A percentile compares a stretch with the other conserved stretches of the same genome.
Evolutionary conservation across 2,797 vertebrate genomes (phyloP).

Genomic region (Leontocebus nigricollis): DNA sequence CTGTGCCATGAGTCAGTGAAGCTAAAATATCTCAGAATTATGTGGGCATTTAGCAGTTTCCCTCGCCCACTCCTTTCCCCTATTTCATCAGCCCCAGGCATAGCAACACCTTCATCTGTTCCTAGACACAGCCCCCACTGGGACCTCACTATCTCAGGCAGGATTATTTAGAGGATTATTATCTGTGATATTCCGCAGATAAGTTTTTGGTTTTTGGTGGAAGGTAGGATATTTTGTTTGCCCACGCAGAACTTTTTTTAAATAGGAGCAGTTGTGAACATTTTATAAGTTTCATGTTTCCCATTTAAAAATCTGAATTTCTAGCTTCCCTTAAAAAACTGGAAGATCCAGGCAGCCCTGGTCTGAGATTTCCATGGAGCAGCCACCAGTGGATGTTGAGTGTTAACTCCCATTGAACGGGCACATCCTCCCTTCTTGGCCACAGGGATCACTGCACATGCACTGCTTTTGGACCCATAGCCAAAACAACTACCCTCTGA

Average conservation of each 20-base stretch:
- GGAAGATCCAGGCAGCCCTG: background rate
- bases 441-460: background rate
- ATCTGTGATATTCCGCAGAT: background rate
- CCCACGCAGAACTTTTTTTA: background rate
- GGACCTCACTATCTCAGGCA: background rate
- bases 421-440: fast-evolving
- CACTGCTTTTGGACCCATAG: background rate
- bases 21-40: background rate
- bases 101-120: background rate
- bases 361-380: background rate
- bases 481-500: background rate
- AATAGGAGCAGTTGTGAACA: background rate
- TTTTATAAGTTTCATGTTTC: background rate
- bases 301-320: background rate
- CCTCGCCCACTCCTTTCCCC: background rate
- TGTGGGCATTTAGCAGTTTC: background rate
- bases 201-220: background rate
- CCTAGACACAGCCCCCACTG: background rate
- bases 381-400: background rate
- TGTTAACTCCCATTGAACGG: background rate
- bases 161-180: background rate
- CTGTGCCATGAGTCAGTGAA: background rate
- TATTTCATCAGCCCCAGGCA: background rate
- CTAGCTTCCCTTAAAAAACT: background rate
- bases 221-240: background rate